Percentiles rank a stretch among this genome's conserved stretches.
Evolutionary conservation across 2,888 invertebrate species (phyloP).

Genomic region (Perdita meconis): DNA sequence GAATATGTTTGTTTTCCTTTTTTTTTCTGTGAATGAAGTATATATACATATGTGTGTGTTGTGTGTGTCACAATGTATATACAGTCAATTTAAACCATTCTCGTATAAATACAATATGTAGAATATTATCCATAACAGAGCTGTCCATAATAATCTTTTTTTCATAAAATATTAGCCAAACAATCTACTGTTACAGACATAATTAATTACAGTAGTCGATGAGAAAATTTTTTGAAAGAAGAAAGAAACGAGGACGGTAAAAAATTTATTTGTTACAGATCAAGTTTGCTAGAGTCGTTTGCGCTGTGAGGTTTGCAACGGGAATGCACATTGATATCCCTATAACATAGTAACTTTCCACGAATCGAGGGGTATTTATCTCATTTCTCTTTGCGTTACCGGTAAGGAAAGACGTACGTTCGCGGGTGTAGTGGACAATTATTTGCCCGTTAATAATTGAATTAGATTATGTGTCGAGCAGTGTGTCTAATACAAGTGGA

Average conservation of each 20-base stretch:
- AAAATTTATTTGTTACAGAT: background rate
- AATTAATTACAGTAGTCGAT: too few species aligned
- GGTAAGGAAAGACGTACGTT: constrained; percentile 80
- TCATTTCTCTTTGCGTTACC: constrained; percentile 83
- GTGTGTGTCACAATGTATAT: too few species aligned
- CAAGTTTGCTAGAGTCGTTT: constrained; percentile 17
- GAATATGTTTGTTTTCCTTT: too few species aligned
- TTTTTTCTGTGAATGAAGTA: too few species aligned
- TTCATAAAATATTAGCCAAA: background rate
- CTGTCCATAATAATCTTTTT: too few species aligned
- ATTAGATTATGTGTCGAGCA: constrained; percentile 63
- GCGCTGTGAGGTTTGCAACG: constrained; percentile 29
- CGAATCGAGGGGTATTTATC: constrained; percentile 56
- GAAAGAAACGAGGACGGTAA: background rate
- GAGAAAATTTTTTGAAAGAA: background rate
- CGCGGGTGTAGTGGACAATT: constrained; percentile 52
- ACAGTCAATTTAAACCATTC: too few species aligned
- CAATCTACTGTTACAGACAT: too few species aligned
- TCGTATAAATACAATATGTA: too few species aligned
- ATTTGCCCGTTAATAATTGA: constrained; percentile 66
- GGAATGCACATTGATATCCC: constrained; percentile 27
- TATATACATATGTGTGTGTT: too few species aligned
- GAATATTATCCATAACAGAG: too few species aligned
- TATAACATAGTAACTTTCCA: constrained; percentile 56
- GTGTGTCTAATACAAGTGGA: constrained; percentile 58